Evolutionary conservation across 2,888 invertebrate genomes (phyloP), one percentile per base, ranked within the genome.

Genomic region (Scaptodrosophila latifasciaeformis): DNA sequence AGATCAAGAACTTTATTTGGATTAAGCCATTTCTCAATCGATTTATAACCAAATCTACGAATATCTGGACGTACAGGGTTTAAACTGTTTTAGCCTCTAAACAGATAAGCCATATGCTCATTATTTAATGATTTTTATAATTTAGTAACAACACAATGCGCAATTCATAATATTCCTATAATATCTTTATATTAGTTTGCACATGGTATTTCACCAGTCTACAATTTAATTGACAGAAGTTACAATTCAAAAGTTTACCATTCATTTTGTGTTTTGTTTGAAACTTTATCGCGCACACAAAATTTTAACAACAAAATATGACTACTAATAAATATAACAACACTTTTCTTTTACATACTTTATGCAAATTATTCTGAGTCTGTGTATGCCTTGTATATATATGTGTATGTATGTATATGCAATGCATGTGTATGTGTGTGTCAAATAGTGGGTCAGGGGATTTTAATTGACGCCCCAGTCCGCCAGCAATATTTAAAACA

Each of bases 171-270:
- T 18, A 30, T 46, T 44, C 2, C 39, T 46, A 35, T 53, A n/a
- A 37, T 29, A 17, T 54, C 35, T 51, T 49, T 43, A 53, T 34
- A 44, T 59, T 48, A 34, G 34, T 59, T 71, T 61, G 43, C 43
- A 59, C 64, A 75, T 81, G 70, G 67, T 76, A n/a, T 68, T 81
- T 70, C 82, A 84, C 85, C 85, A 86, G 86, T 86, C 86, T 86
- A 86, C 85, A 82, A 83, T 81, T 82, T 86, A 86, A 86, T 86
- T 86, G 86, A 86, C 86, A 86, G 82, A 85, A 84, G 86, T 86
- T 86, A 82, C 86, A 84, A 83, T 85, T 71, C 75, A 77, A 79
- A 76, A 70, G 56, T 58, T 34, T 45, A 43, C 12, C 34, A 59
- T 59, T 54, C 55, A 19, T 19, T 62, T 37, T 27, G 4, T 3